Evolutionary conservation across 2,888 invertebrate genomes (phyloP).

Genomic region (Piscicola geometra): DNA sequence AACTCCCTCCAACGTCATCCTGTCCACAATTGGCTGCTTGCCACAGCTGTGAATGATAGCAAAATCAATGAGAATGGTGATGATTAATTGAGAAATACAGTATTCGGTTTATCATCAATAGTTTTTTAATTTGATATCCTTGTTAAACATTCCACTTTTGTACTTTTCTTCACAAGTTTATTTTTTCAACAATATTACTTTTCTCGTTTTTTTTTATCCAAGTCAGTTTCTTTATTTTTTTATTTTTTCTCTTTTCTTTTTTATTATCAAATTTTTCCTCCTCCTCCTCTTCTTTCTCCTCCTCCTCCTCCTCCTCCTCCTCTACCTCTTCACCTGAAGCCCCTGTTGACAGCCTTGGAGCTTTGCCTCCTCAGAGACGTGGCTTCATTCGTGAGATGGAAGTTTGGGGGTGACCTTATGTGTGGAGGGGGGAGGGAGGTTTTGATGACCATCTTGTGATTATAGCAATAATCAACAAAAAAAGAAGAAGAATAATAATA

Average conservation of each 20-base stretch:
- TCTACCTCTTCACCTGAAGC: slow-evolving; percentile 32
- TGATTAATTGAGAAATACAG: no score
- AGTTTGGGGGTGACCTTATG: slow-evolving; percentile 1
- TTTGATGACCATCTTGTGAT: slow-evolving; percentile 2
- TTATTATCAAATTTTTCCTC: slow-evolving; percentile 40
- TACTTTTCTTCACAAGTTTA: no score
- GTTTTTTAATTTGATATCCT: no score
- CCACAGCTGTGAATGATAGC: neutral
- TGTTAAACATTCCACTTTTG: no score
- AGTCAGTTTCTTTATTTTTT: slow-evolving; percentile 41
- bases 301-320: slow-evolving; percentile 39
- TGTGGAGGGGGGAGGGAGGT: neutral
- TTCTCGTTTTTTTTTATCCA: slow-evolving; percentile 40
- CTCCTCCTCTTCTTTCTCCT: slow-evolving; percentile 42
- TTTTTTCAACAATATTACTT: slow-evolving; percentile 5
- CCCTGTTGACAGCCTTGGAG: slow-evolving; percentile 40
- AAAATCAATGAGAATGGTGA: no score
- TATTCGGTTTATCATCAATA: no score
- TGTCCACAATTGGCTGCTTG: neutral
- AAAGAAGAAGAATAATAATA: neutral
- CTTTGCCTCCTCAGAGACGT: slow-evolving; percentile 10
- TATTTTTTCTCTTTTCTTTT: slow-evolving; percentile 41
- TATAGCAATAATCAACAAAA: neutral
- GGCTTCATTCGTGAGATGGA: slow-evolving; percentile 7
- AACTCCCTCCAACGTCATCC: neutral